Evolutionary conservation across 2,888 invertebrate species (phyloP).

Genomic region (Nineta flava): DNA sequence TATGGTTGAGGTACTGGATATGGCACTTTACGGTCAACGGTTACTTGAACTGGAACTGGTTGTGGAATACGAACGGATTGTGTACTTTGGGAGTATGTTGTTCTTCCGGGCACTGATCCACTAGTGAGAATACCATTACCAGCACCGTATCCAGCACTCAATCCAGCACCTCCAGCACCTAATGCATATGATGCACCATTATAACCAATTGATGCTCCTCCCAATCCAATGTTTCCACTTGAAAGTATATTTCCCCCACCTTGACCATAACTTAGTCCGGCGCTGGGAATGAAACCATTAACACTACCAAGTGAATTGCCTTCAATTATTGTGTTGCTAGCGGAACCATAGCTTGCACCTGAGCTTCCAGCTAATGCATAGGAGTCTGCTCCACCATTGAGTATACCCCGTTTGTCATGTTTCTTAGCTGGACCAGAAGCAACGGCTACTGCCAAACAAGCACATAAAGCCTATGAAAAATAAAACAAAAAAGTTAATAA

Average conservation of each 20-base stretch:
- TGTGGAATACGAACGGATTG: not conserved
- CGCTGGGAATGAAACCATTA: slow-evolving; percentile 7
- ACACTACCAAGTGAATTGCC: slow-evolving; percentile 9
- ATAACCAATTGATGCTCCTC: not conserved
- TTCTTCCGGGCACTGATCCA: not conserved
- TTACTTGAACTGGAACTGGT: not conserved
- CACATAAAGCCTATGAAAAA: not conserved
- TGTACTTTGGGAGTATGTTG: not conserved
- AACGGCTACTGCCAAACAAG: not conserved
- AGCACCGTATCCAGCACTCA: not conserved
- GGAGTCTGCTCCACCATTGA: not conserved
- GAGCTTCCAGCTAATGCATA: slow-evolving; percentile 9
- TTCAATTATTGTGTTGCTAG: not conserved
- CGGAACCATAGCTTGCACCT: slow-evolving; percentile 6
- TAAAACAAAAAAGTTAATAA: not conserved
- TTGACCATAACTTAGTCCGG: not conserved
- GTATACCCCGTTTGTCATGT: slow-evolving; percentile 1
- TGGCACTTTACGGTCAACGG: not conserved
- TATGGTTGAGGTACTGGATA: not conserved
- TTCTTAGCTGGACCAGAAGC: not conserved
- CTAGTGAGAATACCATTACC: not conserved
- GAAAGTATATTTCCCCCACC: not conserved
- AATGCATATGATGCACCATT: not conserved
- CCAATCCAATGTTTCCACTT: not conserved
- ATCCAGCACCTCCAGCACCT: not conserved